A percentile compares a stretch with the other conserved stretches of the same genome.
These are phyloP conservation scores for Aphidoletes aphidimyza DNA, from an alignment of 2,888 invertebrate species.

Conservation along the genomic window DNA sequence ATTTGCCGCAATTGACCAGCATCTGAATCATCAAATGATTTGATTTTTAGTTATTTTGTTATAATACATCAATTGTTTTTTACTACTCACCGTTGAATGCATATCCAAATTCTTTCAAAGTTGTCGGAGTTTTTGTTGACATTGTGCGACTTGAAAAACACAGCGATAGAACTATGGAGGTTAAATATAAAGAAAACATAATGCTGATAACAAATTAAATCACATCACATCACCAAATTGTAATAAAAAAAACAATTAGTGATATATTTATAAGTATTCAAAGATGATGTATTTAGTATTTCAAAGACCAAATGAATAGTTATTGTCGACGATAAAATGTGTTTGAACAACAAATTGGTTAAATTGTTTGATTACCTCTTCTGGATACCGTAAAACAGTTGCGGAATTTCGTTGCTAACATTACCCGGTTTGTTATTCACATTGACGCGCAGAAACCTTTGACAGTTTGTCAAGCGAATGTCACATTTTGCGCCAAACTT, in stretches of 20 bases:
- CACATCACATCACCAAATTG: no score
- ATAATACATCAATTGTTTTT: neutral
- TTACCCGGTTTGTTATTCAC: neutral
- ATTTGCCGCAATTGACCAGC: slow-evolving; percentile 75
- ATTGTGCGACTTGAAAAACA: neutral
- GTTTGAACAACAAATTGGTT: neutral
- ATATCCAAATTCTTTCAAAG: slow-evolving; percentile 48
- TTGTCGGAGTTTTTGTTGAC: neutral
- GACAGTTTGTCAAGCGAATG: slow-evolving; percentile 5
- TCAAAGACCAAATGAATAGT: neutral
- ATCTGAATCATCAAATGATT: neutral
- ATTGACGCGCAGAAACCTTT: neutral
- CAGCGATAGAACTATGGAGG: neutral
- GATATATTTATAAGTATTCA: no score
- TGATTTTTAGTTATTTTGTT: neutral
- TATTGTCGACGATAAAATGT: neutral
- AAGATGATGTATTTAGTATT: neutral
- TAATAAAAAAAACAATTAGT: no score
- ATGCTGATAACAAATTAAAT: neutral
- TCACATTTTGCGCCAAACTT: neutral
- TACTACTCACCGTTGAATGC: slow-evolving; percentile 53
- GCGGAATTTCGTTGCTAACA: neutral
- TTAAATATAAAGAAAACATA: neutral
- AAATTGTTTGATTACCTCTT: neutral
- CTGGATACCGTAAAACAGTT: neutral